These are phyloP conservation scores for Drosophila ohnishii DNA, from an alignment of 1,140 invertebrate species.

Conservation along the genomic window DNA sequence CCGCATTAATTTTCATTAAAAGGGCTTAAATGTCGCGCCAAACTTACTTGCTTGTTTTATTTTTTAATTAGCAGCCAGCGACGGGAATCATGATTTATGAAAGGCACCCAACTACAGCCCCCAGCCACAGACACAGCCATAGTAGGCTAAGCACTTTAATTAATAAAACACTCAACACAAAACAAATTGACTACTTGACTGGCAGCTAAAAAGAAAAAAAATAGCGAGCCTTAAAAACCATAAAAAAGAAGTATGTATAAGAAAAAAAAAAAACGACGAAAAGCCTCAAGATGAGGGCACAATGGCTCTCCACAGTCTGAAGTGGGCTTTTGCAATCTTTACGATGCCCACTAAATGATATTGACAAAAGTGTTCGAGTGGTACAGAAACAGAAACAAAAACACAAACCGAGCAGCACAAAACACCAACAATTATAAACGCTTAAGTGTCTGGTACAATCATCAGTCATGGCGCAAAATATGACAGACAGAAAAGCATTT, in stretches of 20 bases:
- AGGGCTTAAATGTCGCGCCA: constrained; percentile 73
- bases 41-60: constrained; percentile 75
- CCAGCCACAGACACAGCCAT: constrained; percentile 28
- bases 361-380: constrained; percentile 78
- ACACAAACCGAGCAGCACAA: constrained; percentile 8
- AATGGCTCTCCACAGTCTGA: constrained; percentile 73
- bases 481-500: constrained; percentile 48
- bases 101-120: constrained; percentile 44
- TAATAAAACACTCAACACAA: constrained; percentile 76
- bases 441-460: constrained; percentile 76
- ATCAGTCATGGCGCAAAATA: constrained; percentile 68
- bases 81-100: constrained; percentile 65
- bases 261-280: constrained; percentile 23
- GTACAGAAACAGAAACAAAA: constrained; percentile 35
- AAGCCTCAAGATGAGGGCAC: constrained; percentile 48
- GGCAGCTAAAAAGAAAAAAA: constrained; percentile 29
- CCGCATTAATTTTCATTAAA: constrained; percentile 80
- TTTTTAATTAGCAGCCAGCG: constrained; percentile 72
- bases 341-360: constrained; percentile 81
- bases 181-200: constrained; percentile 73
- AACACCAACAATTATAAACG: constrained; percentile 62
- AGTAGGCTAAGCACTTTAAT: constrained; percentile 71
- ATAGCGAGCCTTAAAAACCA: constrained; percentile 33
- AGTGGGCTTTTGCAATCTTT: constrained; percentile 80
- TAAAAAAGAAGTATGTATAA: constrained; percentile 9